phyloP scores from a whole-genome alignment of 2,888 invertebrate genomes.

The Leptinotarsa peninsularis region DNA sequence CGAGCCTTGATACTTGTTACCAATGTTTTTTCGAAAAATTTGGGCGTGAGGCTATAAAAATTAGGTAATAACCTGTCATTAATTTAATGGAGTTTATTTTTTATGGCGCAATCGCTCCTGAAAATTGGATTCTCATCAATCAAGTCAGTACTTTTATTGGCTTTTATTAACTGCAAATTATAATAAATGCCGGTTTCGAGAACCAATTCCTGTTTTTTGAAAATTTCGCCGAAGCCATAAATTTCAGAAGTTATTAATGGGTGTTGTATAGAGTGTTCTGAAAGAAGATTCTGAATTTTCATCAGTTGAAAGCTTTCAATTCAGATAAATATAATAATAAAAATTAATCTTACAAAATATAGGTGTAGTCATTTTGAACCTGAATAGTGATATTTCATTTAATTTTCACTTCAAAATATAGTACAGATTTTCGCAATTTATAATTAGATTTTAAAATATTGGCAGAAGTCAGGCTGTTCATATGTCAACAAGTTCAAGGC shows the following conservation, averaged over 20 bases:
- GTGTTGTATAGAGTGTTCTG: background rate
- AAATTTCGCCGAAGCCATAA: slow-evolving; percentile 5
- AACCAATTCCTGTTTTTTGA: slow-evolving; percentile 6
- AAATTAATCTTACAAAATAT: too few species aligned
- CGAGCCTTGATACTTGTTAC: slow-evolving; percentile 21
- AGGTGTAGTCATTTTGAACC: too few species aligned
- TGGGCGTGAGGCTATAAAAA: slow-evolving; percentile 36
- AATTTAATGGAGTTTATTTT: slow-evolving; percentile 31
- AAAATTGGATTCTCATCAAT: slow-evolving; percentile 24
- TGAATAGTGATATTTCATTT: too few species aligned
- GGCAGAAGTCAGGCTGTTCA: too few species aligned
- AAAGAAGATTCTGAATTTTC: background rate
- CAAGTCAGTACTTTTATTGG: slow-evolving; percentile 26
- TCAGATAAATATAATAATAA: too few species aligned
- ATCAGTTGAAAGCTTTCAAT: background rate
- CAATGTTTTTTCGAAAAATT: slow-evolving; percentile 23
- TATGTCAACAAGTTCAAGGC: too few species aligned
- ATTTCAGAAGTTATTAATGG: background rate
- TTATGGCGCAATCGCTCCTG: slow-evolving; percentile 26
- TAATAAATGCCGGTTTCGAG: slow-evolving; percentile 20
- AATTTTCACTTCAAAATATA: too few species aligned
- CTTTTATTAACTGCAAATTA: slow-evolving; percentile 32
- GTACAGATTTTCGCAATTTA: too few species aligned
- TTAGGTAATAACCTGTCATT: slow-evolving; percentile 41
- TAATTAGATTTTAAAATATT: too few species aligned